phyloP scores from a whole-genome alignment of 1,140 invertebrate genomes.

The roundworm (Caenorhabditis elegans) region WBcel235 BX284605.5:10910501-10911000 shows the following conservation, averaged over 20 bases:
- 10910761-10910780: background rate
- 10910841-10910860: conserved; percentile 2
- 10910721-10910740: background rate
- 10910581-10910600: background rate
- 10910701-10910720: background rate
- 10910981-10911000: no score
- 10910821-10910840: background rate
- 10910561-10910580: no score
- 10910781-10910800: background rate
- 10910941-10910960: background rate
- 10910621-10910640: background rate
- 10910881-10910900: background rate
- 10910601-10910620: background rate
- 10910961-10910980: background rate
- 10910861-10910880: conserved; percentile 24
- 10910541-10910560: background rate
- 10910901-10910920: background rate
- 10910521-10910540: background rate
- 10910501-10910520: background rate
- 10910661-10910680: background rate
- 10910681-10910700: conserved; percentile 18
- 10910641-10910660: background rate
- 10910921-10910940: background rate
- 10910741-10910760: background rate
- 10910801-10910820: background rate